A percentile compares a stretch with the other conserved stretches of the same genome.
Conservation (phyloP, 2,888 invertebrate species). For the Cordylochernes scorpioides region DNA sequence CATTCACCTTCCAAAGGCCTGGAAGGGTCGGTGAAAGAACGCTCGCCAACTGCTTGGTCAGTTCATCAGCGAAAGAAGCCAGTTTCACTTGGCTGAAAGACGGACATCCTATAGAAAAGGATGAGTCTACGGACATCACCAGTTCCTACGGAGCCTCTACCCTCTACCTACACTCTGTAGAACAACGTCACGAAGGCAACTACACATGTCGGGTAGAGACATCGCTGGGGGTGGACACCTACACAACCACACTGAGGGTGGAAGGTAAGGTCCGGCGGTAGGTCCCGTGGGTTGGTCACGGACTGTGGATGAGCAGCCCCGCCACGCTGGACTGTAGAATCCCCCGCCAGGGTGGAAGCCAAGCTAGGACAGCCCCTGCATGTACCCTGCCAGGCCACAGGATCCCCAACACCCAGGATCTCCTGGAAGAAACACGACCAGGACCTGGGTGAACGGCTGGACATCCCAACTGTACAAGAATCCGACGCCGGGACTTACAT, state of each 20-base stretch:
- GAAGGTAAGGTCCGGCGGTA: not conserved
- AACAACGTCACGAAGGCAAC: not conserved
- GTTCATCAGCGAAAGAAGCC: not conserved
- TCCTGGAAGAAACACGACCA: constrained; percentile 8
- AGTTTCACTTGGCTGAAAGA: not conserved
- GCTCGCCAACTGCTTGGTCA: not conserved
- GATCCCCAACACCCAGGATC: constrained; percentile 10
- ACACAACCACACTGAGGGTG: not conserved
- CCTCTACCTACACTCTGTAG: not conserved
- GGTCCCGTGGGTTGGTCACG: not conserved
- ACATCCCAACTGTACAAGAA: too few species aligned
- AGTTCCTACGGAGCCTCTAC: not conserved
- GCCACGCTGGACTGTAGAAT: constrained; percentile 7
- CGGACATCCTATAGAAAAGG: not conserved
- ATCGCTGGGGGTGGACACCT: not conserved
- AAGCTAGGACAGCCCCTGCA: not conserved
- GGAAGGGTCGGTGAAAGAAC: not conserved
- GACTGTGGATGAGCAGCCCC: constrained; percentile 2
- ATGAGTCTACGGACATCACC: not conserved
- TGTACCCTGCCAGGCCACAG: constrained; percentile 8
- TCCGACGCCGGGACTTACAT: too few species aligned
- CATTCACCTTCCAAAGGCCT: not conserved
- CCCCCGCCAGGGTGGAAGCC: constrained; percentile 3
- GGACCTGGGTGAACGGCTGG: too few species aligned
- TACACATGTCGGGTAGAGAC: not conserved